phyloP scores from a whole-genome alignment of 2,888 invertebrate genomes.

The Perdita meconis region DNA sequence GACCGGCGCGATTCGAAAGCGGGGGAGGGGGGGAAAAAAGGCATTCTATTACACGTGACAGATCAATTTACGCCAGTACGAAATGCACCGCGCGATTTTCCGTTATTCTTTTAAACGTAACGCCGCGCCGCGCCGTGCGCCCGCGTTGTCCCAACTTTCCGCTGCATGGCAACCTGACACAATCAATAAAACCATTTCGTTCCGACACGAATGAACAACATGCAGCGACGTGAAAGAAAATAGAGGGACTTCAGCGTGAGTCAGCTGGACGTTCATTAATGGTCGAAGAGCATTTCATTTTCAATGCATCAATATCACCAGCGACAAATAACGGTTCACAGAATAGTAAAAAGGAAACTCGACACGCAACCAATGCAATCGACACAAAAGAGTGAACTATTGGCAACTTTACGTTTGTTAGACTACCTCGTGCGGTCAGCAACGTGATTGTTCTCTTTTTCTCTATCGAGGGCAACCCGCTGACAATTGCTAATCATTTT shows the following conservation, averaged over 20 bases:
- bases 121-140: too few relatives aligned
- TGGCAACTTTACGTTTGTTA: background rate
- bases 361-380: too few relatives aligned
- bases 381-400: too few relatives aligned
- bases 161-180: background rate
- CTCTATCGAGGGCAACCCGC: background rate
- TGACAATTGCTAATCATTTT: background rate
- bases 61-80: conserved; percentile 27
- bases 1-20: background rate
- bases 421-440: background rate
- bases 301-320: background rate
- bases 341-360: too few relatives aligned
- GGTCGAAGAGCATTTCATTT: background rate
- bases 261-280: conserved; percentile 20
- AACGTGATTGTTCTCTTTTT: background rate
- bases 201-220: background rate
- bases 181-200: conserved; percentile 6
- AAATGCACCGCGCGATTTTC: conserved; percentile 17
- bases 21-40: background rate
- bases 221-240: background rate
- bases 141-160: too few relatives aligned
- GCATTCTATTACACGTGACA: conserved; percentile 29
- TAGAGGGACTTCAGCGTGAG: background rate
- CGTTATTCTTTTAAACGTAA: conserved; percentile 11
- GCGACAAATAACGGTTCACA: background rate